Percentiles rank a stretch among this genome's conserved stretches.
phyloP scores from a whole-genome alignment of 1,140 invertebrate species.

The Diorhabda sublineata region DNA sequence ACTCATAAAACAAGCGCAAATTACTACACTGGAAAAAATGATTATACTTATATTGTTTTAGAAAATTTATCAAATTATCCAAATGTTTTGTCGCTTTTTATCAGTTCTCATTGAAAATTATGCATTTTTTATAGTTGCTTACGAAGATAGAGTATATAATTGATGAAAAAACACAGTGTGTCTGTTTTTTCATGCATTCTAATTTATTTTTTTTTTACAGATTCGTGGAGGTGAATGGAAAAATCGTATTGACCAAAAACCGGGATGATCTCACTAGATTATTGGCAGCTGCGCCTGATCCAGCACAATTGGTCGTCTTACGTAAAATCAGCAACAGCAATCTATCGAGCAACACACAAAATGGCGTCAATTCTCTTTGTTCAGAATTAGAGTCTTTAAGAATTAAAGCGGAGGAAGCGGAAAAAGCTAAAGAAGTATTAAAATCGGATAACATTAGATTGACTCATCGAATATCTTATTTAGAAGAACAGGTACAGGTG shows the following conservation, averaged over 20 bases:
- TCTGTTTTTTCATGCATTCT: not conserved
- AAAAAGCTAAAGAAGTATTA: constrained; percentile 58
- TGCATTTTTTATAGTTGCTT: too few relatives aligned
- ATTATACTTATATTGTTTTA: not conserved
- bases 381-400: constrained; percentile 54
- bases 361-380: constrained; percentile 48
- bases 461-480: constrained; percentile 81
- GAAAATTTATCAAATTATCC: not conserved
- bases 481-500: constrained; percentile 70
- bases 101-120: too few relatives aligned
- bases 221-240: constrained; percentile 80
- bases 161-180: too few relatives aligned
- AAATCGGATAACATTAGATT: constrained; percentile 76
- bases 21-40: not conserved
- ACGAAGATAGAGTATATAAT: too few relatives aligned
- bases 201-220: constrained; percentile 47
- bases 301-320: constrained; percentile 50
- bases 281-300: constrained; percentile 56
- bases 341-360: constrained; percentile 36
- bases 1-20: not conserved
- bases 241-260: constrained; percentile 63
- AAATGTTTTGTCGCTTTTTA: not conserved
- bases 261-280: constrained; percentile 65
- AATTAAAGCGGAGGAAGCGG: constrained; percentile 58
- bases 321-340: constrained; percentile 47